These are phyloP conservation scores for Salmo trutta DNA, from an alignment of 2,797 vertebrate species.

Conservation along the genomic window DNA sequence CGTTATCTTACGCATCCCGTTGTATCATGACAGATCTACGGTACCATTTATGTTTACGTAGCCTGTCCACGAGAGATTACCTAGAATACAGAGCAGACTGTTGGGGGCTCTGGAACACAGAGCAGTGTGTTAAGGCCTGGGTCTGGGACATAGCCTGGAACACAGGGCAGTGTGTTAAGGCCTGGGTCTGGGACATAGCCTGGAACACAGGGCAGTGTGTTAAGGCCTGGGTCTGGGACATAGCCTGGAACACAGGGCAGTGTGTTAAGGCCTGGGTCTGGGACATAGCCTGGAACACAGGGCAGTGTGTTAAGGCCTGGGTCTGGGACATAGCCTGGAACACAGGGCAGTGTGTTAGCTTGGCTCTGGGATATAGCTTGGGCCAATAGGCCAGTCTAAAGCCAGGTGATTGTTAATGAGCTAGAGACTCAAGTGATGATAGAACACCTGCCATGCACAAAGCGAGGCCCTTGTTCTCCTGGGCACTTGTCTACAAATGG, in stretches of 20 bases:
- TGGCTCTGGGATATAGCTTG: neutral
- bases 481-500: neutral
- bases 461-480: neutral
- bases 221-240: conserved; percentile 68
- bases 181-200: no score
- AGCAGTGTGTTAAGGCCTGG: no score
- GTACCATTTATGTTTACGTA: conserved; percentile 42
- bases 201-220: no score
- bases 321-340: neutral
- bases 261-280: neutral
- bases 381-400: neutral
- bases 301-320: neutral
- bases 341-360: neutral
- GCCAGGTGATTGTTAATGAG: neutral
- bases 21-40: no score
- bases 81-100: no score
- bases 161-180: no score
- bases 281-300: neutral
- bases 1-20: no score
- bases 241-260: conserved; percentile 70
- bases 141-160: no score
- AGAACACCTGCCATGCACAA: conserved; percentile 8
- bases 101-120: conserved; percentile 51
- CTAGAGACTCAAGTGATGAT: conserved; percentile 4
- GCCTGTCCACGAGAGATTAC: conserved; percentile 72